Percentiles rank a stretch among this genome's conserved stretches.
Conservation (phyloP, 2,888 invertebrate species). For the Rhogogaster chlorosoma region DNA sequence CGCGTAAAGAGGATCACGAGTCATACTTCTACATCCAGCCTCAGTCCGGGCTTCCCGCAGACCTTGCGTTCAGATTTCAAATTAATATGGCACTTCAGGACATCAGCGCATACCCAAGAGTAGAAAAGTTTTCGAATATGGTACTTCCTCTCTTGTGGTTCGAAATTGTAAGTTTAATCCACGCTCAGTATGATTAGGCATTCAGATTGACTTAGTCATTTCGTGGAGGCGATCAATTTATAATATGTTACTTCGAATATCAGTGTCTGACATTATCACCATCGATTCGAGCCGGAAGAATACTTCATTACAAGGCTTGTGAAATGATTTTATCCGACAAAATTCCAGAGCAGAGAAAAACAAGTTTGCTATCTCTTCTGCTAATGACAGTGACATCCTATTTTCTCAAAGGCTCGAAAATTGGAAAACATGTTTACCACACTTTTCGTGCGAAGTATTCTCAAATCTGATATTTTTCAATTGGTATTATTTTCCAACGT, state of each 20-base stretch:
- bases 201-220: neutral
- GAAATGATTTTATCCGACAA: slow-evolving; percentile 6
- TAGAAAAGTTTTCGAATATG: slow-evolving; percentile 85
- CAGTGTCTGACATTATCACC: neutral
- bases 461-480: neutral
- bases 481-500: neutral
- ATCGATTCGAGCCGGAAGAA: neutral
- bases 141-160: slow-evolving; percentile 93
- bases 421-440: slow-evolving; percentile 43
- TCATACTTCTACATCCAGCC: slow-evolving; percentile 90
- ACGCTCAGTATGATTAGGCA: neutral
- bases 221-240: neutral
- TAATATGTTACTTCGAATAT: neutral
- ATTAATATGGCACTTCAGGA: slow-evolving; percentile 92
- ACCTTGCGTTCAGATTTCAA: slow-evolving; percentile 90
- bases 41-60: slow-evolving; percentile 88
- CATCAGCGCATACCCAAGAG: slow-evolving; percentile 83
- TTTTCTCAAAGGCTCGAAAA: neutral
- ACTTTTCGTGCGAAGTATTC: slow-evolving; percentile 17
- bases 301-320: neutral
- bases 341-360: slow-evolving; percentile 29
- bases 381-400: neutral
- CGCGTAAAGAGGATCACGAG: slow-evolving; percentile 83
- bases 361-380: slow-evolving; percentile 39
- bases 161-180: slow-evolving; percentile 88